These are phyloP conservation scores for Drosophila sucinea DNA, from an alignment of 1,140 invertebrate species.

Conservation along the genomic window DNA sequence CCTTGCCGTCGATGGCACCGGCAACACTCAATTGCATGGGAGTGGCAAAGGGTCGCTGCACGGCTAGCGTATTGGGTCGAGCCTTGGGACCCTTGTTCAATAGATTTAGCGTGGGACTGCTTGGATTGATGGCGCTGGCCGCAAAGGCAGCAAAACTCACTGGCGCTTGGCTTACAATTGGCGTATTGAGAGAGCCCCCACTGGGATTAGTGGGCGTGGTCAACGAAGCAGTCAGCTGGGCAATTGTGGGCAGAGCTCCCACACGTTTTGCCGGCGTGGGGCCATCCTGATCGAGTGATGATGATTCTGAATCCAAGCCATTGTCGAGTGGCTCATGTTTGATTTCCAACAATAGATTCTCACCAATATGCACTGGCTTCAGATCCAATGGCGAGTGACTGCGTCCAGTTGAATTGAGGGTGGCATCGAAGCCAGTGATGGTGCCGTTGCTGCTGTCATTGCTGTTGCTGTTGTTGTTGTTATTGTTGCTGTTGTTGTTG, in stretches of 20 bases:
- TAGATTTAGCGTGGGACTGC: constrained; percentile 78
- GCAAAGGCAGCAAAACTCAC: constrained; percentile 51
- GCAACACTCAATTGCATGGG: constrained; percentile 44
- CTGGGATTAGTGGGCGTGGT: constrained; percentile 65
- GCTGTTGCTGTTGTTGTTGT: constrained; percentile 64
- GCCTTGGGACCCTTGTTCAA: constrained; percentile 83
- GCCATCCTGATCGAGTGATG: constrained; percentile 71
- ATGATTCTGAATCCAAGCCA: constrained; percentile 59
- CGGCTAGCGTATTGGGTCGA: constrained; percentile 86
- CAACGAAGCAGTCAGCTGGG: constrained; percentile 66
- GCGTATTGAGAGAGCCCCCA: constrained; percentile 71
- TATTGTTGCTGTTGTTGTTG: constrained; percentile 69
- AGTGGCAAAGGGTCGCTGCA: constrained; percentile 69
- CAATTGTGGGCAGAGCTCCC: constrained; percentile 50
- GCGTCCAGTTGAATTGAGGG: constrained; percentile 75
- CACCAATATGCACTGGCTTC: constrained; percentile 85
- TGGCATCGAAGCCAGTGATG: constrained; percentile 74
- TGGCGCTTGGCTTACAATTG: constrained; percentile 59
- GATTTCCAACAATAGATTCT: constrained; percentile 66
- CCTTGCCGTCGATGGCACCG: constrained; percentile 46
- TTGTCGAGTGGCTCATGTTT: constrained; percentile 76
- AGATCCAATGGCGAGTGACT: constrained; percentile 87
- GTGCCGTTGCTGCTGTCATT: constrained; percentile 71
- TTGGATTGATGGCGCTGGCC: constrained; percentile 37
- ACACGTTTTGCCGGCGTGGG: constrained; percentile 70